phyloP scores from a whole-genome alignment of 2,888 invertebrate species.

The Bhutanitis thaidina region DNA sequence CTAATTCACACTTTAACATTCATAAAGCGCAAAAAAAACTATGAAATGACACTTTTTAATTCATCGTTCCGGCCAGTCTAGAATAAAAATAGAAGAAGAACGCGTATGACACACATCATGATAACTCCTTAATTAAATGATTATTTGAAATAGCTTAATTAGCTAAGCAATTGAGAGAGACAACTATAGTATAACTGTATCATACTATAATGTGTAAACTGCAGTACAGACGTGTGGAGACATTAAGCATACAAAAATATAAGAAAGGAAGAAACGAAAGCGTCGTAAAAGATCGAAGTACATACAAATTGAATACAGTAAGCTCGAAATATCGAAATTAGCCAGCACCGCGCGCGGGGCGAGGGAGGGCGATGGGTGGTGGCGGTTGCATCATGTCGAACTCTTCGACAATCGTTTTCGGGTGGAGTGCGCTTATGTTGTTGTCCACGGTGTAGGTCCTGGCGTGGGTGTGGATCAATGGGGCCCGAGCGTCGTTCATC shows the following conservation, averaged over 20 bases:
- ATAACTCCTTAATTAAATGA: neutral
- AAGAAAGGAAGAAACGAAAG: neutral
- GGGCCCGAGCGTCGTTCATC: constrained; percentile 52
- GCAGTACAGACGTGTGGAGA: neutral
- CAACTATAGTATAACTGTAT: neutral
- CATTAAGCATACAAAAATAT: neutral
- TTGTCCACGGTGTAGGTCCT: constrained; percentile 76
- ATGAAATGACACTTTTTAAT: constrained; percentile 6
- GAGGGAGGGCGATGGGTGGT: constrained; percentile 37
- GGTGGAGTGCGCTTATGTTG: constrained; percentile 77
- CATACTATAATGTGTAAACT: neutral
- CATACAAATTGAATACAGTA: neutral
- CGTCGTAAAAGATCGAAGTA: neutral
- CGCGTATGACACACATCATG: neutral
- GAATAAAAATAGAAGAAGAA: constrained; percentile 48
- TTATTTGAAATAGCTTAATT: neutral
- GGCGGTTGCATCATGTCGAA: constrained; percentile 63
- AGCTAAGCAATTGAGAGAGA: neutral
- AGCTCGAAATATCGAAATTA: constrained; percentile 23
- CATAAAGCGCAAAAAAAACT: neutral
- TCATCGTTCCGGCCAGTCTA: constrained; percentile 50
- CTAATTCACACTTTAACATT: neutral
- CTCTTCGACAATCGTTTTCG: constrained; percentile 80
- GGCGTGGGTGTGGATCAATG: constrained; percentile 69
- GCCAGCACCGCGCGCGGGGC: constrained; percentile 38